Evolutionary conservation across 1,140 invertebrate genomes (phyloP), one percentile per base, ranked within the genome.

Genomic region (Trissolcus basalis): DNA sequence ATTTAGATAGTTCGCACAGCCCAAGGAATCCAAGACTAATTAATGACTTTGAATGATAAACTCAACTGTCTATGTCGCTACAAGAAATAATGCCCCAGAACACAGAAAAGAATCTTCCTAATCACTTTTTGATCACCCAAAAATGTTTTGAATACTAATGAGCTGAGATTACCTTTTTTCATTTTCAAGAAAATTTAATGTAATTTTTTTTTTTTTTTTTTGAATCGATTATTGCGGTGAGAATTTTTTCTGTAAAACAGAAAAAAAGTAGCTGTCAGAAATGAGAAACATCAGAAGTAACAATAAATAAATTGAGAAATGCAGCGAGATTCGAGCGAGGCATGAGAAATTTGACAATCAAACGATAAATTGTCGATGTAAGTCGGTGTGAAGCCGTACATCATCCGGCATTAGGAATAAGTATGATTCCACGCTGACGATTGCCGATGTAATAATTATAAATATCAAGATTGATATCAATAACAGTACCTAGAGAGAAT

Each of bases 1-100:
- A 45, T 75, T 75, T 69, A 69, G 59, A 64, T 68, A 75, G 39
- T 32, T 63, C 36, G 72, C 49, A 49, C 33, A 54, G 50, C 58
- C n/a, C n/a, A 44, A 64, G 54, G 47, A 69, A 75, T 75, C 68
- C 64, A 64, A 68, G 68, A 75, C 41, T 49, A 58, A 44, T 44
- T 64, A 70, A 65, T 76, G 49, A 64, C 64, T 69, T 69, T 63
- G 32, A 68, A 69, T 49, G 48, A 48, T 49, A 27, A 27, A 27
- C 19, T 27, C 19, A 6, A 6, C 19, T 27, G 19, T 27, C 19
- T n/a, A n/a, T n/a, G n/a, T n/a, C 19, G 1, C 19, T 27, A 27
- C 1, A 27, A 27, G 19, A 27, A n/a, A n/a, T n/a, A n/a, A n/a
- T n/a, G n/a, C n/a, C n/a, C n/a, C n/a, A n/a, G n/a, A n/a, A n/a